phyloP scores from a whole-genome alignment of 2,113 vertebrate species.

The Orientallactaga bullata region DNA sequence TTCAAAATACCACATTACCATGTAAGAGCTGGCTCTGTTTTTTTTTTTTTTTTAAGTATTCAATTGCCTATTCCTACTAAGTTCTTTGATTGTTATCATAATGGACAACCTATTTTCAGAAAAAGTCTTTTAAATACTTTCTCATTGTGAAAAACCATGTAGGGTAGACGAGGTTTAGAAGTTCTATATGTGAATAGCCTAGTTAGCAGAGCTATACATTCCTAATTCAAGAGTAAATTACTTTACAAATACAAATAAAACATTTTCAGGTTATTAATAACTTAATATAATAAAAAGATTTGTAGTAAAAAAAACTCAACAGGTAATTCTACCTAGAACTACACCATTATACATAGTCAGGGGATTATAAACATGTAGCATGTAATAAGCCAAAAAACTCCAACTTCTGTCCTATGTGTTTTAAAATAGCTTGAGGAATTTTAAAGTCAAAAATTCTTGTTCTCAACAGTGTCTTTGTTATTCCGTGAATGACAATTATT shows the following conservation, averaged over 20 bases:
- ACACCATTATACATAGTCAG: slow-evolving; percentile 8
- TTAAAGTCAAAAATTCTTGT: slow-evolving; percentile 65
- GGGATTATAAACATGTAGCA: slow-evolving; percentile 39
- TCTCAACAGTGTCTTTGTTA: slow-evolving; percentile 76
- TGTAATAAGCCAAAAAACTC: not conserved
- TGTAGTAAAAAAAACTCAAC: not conserved
- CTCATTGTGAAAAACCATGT: not conserved
- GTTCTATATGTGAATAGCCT: not conserved
- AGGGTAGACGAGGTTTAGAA: not conserved
- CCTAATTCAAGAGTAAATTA: not conserved
- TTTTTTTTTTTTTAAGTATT: too few species aligned
- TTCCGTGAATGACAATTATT: slow-evolving; percentile 71
- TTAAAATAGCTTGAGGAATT: slow-evolving; percentile 68
- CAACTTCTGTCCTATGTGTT: slow-evolving; percentile 46
- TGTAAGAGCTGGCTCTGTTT: too few species aligned
- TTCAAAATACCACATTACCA: too few species aligned
- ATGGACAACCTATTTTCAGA: not conserved
- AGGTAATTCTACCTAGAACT: slow-evolving; percentile 30
- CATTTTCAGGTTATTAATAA: slow-evolving; percentile 19
- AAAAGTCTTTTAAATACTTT: not conserved
- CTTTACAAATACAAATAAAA: not conserved
- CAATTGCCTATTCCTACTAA: not conserved
- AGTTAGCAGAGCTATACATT: not conserved
- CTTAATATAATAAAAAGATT: slow-evolving; percentile 37
- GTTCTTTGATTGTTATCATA: not conserved